These are phyloP conservation scores for Subanguina moxae DNA, from an alignment of 1,140 invertebrate species.

Conservation along the genomic window DNA sequence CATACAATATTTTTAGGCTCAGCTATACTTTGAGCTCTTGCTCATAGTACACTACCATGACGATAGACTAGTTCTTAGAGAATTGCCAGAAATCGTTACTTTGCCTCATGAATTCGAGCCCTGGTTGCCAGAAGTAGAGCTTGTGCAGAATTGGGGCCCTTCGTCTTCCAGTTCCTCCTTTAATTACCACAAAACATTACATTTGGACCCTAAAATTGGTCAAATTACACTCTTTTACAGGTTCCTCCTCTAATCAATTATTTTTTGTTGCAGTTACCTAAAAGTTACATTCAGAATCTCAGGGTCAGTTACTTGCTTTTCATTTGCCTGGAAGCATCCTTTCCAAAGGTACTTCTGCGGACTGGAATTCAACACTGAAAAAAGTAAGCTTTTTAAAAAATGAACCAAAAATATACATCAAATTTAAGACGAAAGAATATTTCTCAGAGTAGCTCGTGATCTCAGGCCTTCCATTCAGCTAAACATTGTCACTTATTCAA, in stretches of 20 bases:
- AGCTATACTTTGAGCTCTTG: conserved; percentile 23
- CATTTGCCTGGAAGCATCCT: conserved; percentile 32
- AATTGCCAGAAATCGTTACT: conserved; percentile 25
- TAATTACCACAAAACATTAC: conserved; percentile 9
- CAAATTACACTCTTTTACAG: conserved; percentile 41
- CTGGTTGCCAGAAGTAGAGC: conserved; percentile 33
- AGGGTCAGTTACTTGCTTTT: conserved; percentile 23
- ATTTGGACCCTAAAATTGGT: conserved; percentile 47
- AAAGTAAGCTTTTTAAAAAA: conserved; percentile 24
- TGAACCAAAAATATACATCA: background rate
- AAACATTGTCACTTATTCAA: conserved; percentile 5
- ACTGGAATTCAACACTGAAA: conserved; percentile 23
- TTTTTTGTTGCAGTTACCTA: background rate
- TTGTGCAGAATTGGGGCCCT: conserved; percentile 9
- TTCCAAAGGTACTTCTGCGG: conserved; percentile 41
- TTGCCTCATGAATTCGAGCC: conserved; percentile 41
- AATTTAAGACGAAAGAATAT: conserved; percentile 42
- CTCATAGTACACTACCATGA: conserved; percentile 34
- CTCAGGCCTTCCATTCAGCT: conserved; percentile 29
- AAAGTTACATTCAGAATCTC: conserved; percentile 20
- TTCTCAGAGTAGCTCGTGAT: conserved; percentile 34
- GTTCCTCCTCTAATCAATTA: conserved; percentile 24
- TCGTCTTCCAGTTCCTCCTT: conserved; percentile 10
- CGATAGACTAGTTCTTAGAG: conserved; percentile 38
- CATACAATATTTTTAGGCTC: conserved; percentile 5